phyloP scores from a whole-genome alignment of 2,113 vertebrate genomes.

The Hemichromis elongatus region DNA sequence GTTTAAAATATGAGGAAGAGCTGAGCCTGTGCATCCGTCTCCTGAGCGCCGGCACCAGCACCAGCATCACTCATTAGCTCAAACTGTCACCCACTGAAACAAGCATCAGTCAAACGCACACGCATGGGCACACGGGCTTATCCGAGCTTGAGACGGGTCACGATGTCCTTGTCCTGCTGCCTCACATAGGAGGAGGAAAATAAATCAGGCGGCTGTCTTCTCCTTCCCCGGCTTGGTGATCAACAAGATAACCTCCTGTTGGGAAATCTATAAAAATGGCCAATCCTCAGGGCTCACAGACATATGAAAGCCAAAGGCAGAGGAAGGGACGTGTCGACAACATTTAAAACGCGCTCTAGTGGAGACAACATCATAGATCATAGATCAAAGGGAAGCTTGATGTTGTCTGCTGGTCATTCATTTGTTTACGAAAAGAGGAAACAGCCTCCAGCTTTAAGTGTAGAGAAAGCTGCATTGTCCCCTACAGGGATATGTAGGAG shows the following conservation, averaged over 20 bases:
- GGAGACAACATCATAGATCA: neutral
- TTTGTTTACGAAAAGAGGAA: neutral
- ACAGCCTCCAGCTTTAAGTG: neutral
- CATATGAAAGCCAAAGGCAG: neutral
- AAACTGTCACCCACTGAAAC: neutral
- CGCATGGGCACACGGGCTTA: neutral
- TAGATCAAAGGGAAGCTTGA: neutral
- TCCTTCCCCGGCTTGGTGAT: constrained; percentile 33
- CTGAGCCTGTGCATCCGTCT: neutral
- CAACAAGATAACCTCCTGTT: constrained; percentile 55
- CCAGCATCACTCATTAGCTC: constrained; percentile 25
- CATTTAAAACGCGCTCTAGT: neutral
- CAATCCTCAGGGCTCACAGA: neutral
- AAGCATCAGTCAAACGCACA: constrained; percentile 2
- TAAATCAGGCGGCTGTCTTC: constrained; percentile 48
- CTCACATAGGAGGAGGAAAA: constrained; percentile 33
- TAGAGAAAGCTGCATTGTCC: neutral
- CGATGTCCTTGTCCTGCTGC: constrained; percentile 47
- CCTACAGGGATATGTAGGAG: neutral
- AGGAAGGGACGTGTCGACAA: neutral
- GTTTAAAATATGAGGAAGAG: constrained; percentile 9
- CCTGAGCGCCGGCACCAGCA: neutral
- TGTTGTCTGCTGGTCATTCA: neutral
- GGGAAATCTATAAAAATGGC: constrained; percentile 49
- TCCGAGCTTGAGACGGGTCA: constrained; percentile 40